A percentile compares a stretch with the other conserved stretches of the same genome.
Evolutionary conservation across 1,140 invertebrate species (phyloP).

Genomic region (Drosophila sulfurigaster): DNA sequence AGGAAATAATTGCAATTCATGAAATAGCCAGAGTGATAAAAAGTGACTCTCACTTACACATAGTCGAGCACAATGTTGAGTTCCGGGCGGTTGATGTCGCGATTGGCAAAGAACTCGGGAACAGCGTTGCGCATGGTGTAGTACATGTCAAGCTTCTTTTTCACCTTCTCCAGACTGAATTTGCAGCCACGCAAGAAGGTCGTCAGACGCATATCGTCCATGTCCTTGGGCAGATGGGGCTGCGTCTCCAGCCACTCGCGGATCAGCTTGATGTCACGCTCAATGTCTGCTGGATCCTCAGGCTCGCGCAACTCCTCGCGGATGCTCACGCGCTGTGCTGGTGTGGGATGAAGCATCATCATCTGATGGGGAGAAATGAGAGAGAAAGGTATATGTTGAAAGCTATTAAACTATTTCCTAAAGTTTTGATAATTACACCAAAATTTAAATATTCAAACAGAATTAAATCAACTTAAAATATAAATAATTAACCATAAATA

Average conservation of each 20-base stretch:
- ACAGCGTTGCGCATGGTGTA: slow-evolving; percentile 91
- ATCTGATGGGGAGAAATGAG: slow-evolving; percentile 85
- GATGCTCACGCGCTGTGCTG: slow-evolving; percentile 90
- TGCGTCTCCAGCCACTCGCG: slow-evolving; percentile 90
- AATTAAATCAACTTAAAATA: no score
- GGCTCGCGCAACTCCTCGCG: slow-evolving; percentile 91
- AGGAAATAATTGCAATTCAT: not conserved
- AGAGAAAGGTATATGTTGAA: not conserved
- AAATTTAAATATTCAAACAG: no score
- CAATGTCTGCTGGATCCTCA: slow-evolving; percentile 87
- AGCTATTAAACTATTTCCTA: not conserved
- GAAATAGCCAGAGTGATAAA: not conserved
- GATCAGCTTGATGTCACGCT: slow-evolving; percentile 88
- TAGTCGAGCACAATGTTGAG: slow-evolving; percentile 89
- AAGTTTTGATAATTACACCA: not conserved
- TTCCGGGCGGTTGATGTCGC: slow-evolving; percentile 90
- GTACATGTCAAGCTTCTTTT: slow-evolving; percentile 93
- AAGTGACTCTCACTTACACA: slow-evolving; percentile 87
- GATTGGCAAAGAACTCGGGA: slow-evolving; percentile 92
- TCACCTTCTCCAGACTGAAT: slow-evolving; percentile 92
- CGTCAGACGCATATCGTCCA: slow-evolving; percentile 90
- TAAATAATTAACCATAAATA: no score
- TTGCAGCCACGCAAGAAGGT: slow-evolving; percentile 93
- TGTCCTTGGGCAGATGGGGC: slow-evolving; percentile 89
- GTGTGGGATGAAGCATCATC: slow-evolving; percentile 90